These are phyloP conservation scores for Diaphora mendica DNA, from an alignment of 2,888 invertebrate species.

Conservation along the genomic window DNA sequence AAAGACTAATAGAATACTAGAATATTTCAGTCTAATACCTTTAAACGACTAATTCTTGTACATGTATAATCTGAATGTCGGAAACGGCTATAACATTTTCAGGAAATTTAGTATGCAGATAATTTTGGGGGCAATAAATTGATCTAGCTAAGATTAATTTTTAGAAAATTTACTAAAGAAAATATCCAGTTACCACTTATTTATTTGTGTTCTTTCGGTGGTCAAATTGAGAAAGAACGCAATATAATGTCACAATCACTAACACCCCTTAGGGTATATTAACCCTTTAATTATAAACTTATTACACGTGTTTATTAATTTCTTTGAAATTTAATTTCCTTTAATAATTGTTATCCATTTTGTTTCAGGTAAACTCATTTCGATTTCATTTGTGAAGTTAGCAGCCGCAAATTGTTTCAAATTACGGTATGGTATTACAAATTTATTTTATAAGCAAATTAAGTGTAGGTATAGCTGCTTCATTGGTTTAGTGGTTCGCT, in stretches of 20 bases:
- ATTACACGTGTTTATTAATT: not conserved
- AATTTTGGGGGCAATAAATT: too few species aligned
- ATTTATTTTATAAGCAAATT: not conserved
- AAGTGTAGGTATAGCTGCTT: not conserved
- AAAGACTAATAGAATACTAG: too few species aligned
- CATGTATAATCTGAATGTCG: too few species aligned
- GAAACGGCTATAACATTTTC: too few species aligned
- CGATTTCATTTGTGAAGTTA: not conserved
- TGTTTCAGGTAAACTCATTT: constrained; percentile 18
- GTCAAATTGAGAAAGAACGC: not conserved
- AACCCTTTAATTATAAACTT: constrained; percentile 4
- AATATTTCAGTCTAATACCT: too few species aligned
- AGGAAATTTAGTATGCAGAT: too few species aligned
- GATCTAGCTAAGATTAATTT: too few species aligned
- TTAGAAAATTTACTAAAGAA: too few species aligned
- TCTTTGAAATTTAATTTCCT: not conserved
- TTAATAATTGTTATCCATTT: constrained; percentile 7
- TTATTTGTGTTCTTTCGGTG: not conserved
- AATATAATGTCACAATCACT: not conserved
- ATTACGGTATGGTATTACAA: not conserved
- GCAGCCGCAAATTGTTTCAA: not conserved
- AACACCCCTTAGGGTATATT: not conserved
- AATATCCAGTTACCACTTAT: too few species aligned
- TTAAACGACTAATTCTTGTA: too few species aligned
- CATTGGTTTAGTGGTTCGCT: too few species aligned